Base-by-base conservation (phyloP, 2,888 invertebrate species). In the Lapara coniferarum region DNA sequence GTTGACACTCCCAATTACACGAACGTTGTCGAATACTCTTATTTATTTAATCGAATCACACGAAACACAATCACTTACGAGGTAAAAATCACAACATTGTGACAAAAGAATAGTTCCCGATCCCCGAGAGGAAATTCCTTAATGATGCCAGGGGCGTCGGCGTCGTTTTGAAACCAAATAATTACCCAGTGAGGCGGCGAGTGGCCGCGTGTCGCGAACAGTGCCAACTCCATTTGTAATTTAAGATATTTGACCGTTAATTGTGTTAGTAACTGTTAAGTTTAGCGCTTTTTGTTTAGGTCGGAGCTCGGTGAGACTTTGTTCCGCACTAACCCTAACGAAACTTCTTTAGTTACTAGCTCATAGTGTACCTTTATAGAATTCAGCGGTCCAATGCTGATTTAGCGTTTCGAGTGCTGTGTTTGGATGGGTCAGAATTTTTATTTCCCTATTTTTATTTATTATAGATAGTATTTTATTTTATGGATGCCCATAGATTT, bases 381-480 rank as follows among this genome's bases (percentile, higher is more conserved):
- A 81, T 59, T 44, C 84, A 83, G 86, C 82, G 78, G 76, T 79
- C 76, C 78, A 75, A 77, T 82, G 86, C 83, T 83, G 84, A 82
- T 78, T 87, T 89, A 84, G 83, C 76, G 80, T 81, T 83, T 80
- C 81, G 86, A 87, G 87, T 90, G 89, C 88, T 89, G 87, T 91
- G 84, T 90, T 90, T 91, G 93, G 93, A 93, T 93, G 93, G 89
- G 94, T 94, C 93, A 93, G 92, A 91, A 82, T 75, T 82, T 85
- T 87, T 77, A 57, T 82, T 87, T 80, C 71, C 71, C 80, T 80
- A 73, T 66, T 83, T 86, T 85, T 84, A 81, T 85, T 82, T 78
- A 77, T 78, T 78, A 77, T 90, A 89, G 86, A 85, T 89, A 89
- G 86, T 72, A 81, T 83, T 89, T 85, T 86, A 75, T 86, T 88